phyloP scores from a whole-genome alignment of 2,113 vertebrate genomes.

The Artemisiospiza belli region DNA sequence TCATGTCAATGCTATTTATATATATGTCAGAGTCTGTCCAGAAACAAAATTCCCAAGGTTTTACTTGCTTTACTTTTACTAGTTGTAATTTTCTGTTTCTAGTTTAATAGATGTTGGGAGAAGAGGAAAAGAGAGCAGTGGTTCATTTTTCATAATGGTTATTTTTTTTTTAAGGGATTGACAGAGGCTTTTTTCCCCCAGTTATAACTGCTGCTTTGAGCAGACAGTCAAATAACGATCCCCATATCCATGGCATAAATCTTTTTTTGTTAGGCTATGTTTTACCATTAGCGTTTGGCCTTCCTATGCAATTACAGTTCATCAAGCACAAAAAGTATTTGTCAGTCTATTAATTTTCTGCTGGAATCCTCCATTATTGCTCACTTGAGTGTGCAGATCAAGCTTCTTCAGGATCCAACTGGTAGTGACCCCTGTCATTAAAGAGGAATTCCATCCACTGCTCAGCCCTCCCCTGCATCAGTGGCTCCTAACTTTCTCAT shows the following conservation, averaged over 20 bases:
- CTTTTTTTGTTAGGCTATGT: not conserved
- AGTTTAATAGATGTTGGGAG: not conserved
- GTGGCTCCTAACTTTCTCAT: constrained; percentile 2
- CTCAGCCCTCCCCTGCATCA: not conserved
- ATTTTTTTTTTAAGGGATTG: not conserved
- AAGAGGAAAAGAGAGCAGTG: not conserved
- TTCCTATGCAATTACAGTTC: constrained; percentile 63
- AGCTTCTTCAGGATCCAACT: constrained; percentile 24
- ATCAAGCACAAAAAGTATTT: constrained; percentile 50
- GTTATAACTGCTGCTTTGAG: not conserved
- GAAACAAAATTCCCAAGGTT: not conserved
- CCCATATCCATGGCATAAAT: constrained; percentile 37
- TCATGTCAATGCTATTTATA: not conserved
- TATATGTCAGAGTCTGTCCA: not conserved
- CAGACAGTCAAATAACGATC: constrained; percentile 34
- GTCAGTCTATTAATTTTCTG: constrained; percentile 61
- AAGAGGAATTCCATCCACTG: constrained; percentile 5
- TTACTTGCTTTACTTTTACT: not conserved
- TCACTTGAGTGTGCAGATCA: constrained; percentile 29
- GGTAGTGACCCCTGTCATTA: not conserved
- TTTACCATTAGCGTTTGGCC: constrained; percentile 29
- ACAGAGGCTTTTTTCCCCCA: accelerated
- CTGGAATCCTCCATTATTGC: constrained; percentile 49
- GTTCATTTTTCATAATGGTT: not conserved
- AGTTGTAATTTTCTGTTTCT: not conserved